Percentiles rank a stretch among this genome's conserved stretches.
phyloP scores from a whole-genome alignment of 2,113 vertebrate genomes.

The Oxyruncus cristatus region DNA sequence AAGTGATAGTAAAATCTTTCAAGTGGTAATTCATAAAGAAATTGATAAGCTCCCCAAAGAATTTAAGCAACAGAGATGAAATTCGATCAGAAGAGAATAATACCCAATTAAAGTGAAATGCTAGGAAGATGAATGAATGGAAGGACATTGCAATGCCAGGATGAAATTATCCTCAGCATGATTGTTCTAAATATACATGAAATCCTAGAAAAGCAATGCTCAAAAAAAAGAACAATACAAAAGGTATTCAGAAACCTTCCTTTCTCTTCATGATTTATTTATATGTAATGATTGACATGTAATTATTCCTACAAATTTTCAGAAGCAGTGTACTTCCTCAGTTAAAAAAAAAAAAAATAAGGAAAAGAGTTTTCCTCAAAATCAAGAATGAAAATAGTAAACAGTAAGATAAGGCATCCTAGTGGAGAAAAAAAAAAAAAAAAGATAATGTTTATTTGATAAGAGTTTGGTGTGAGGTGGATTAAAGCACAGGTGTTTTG shows the following conservation, averaged over 20 bases:
- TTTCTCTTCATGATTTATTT: background rate
- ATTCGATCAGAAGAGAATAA: background rate
- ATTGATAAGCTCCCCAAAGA: background rate
- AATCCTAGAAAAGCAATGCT: background rate
- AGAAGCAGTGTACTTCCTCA: background rate
- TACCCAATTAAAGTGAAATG: background rate
- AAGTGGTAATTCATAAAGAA: background rate
- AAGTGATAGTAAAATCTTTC: background rate
- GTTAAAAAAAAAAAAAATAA: background rate
- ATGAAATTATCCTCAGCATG: background rate
- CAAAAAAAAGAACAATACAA: background rate
- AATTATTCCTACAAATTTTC: background rate
- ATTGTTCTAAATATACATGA: background rate
- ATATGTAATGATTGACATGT: too few relatives aligned
- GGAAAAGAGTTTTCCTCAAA: background rate
- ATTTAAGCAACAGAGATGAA: background rate
- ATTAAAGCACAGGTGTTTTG: background rate
- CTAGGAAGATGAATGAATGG: background rate
- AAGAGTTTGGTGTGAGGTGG: background rate
- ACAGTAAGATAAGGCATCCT: background rate
- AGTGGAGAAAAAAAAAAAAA: background rate
- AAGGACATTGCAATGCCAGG: background rate
- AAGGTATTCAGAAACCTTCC: background rate
- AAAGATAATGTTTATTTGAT: background rate
- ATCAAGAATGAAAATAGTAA: background rate